Evolutionary conservation across 2,797 vertebrate genomes (phyloP), one percentile per base, ranked within the genome.

Genomic region (Sebastolobus altivelis): DNA sequence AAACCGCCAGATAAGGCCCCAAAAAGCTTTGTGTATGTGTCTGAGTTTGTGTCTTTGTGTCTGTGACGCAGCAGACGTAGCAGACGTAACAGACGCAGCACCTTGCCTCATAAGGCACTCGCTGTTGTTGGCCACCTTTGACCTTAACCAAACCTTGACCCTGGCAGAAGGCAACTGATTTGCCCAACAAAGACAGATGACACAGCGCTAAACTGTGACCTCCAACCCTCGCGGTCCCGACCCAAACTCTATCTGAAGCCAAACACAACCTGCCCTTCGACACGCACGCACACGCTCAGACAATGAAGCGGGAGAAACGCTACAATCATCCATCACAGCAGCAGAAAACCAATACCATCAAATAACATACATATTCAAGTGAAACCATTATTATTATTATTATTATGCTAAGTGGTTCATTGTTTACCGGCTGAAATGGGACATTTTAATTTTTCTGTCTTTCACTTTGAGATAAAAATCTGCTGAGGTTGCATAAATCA

Each of bases 71-170:
- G 89, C 84, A 93, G 88, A 92, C 83, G 46, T 49, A 55, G 89
- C 84, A 93, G 20, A 52, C 49, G 4, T 77, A 84, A 73, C 89
- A 93, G 93, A 93, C 86, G 72, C 82, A 75, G 76, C 90, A 91
- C 88, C 87, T 91, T 88, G 86, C 80, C 86, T 88, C 77, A 69
- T 75, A 82, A 84, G 79, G 60, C 81, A 75, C 79, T 84, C 81
- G 43, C 82, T 88, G 92, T 93, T 91, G 91, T 95, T 93, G 87
- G 80, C 60, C 88, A 95, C 93, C 95, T 91, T 83, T 90, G 83
- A 92, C 94, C 94, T 94, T 92, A 95, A 92, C 90, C 86, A 94
- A 94, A 95, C 95, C 94, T 95, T 95, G 95, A 95, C 93, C 93
- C 90, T 13, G 69, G 88, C 94, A 96, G 93, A 95, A 92, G 93